Conservation (phyloP, 1,140 invertebrate species). For the Ceratina australensis region DNA sequence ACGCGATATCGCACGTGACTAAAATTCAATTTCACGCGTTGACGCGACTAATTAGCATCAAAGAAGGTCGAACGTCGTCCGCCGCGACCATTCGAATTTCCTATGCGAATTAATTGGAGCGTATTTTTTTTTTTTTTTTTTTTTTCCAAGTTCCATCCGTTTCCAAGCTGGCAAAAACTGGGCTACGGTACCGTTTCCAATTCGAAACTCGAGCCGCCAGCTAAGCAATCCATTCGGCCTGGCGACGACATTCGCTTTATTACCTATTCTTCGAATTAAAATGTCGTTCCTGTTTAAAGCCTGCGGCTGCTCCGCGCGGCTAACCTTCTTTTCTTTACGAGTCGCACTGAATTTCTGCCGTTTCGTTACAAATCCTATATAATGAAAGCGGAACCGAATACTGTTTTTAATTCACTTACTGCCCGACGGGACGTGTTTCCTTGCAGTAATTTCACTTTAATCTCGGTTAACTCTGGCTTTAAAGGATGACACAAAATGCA, state of each 20-base stretch:
- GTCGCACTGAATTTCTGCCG: neutral
- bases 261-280: slow-evolving; percentile 26
- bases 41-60: slow-evolving; percentile 35
- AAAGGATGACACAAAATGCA: no score
- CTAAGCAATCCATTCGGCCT: slow-evolving; percentile 35
- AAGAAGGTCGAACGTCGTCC: slow-evolving; percentile 21
- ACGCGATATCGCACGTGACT: neutral
- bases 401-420: neutral
- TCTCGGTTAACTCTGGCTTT: neutral
- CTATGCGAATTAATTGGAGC: slow-evolving; percentile 9
- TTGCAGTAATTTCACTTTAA: neutral
- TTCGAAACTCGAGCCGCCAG: slow-evolving; percentile 35
- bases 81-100: slow-evolving; percentile 6
- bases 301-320: neutral
- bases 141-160: slow-evolving; percentile 6
- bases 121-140: slow-evolving; percentile 34
- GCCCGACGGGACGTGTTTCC: neutral
- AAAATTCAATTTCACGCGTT: slow-evolving; percentile 21
- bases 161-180: neutral
- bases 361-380: neutral
- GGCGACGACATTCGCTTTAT: slow-evolving; percentile 12
- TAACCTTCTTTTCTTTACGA: neutral
- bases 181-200: slow-evolving; percentile 7
- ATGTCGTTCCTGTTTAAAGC: neutral
- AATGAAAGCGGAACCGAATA: no score